A percentile compares a stretch with the other conserved stretches of the same genome.
phyloP scores from a whole-genome alignment of 2,888 invertebrate genomes.

The Drosophila vallismaia region DNA sequence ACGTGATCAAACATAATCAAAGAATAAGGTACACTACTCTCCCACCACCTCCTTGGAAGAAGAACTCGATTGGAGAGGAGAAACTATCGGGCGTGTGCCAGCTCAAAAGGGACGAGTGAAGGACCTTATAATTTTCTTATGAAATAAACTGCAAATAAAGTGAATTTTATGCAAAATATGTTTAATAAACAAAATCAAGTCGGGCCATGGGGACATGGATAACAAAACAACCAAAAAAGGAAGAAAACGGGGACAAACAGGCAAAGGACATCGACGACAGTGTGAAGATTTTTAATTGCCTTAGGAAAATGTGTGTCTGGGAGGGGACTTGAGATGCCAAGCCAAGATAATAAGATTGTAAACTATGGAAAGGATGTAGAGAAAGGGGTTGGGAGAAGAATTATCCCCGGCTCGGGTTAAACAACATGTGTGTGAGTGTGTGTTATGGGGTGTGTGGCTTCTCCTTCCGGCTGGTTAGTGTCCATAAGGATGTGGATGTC shows the following conservation, averaged over 20 bases:
- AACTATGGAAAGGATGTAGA: conserved; percentile 60
- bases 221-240: conserved; percentile 33
- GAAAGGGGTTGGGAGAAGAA: conserved; percentile 23
- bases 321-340: conserved; percentile 58
- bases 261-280: conserved; percentile 65
- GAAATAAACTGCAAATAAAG: conserved; percentile 74
- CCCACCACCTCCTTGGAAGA: neutral
- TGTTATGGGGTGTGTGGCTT: conserved; percentile 2
- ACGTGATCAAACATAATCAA: conserved; percentile 80
- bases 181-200: conserved; percentile 75
- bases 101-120: conserved; percentile 12
- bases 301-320: conserved; percentile 39
- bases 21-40: conserved; percentile 51
- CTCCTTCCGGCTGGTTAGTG: conserved; percentile 39
- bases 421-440: conserved; percentile 39
- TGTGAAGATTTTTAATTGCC: conserved; percentile 74
- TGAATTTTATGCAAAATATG: conserved; percentile 80
- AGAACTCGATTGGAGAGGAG: conserved; percentile 15
- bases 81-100: conserved; percentile 32
- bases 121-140: conserved; percentile 71
- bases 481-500: conserved; percentile 43
- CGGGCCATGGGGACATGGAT: conserved; percentile 29
- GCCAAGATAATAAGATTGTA: conserved; percentile 74
- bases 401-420: conserved; percentile 45
- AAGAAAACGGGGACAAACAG: conserved; percentile 48